Base-by-base conservation (phyloP, 2,113 vertebrate species). In the Murina feae region DNA sequence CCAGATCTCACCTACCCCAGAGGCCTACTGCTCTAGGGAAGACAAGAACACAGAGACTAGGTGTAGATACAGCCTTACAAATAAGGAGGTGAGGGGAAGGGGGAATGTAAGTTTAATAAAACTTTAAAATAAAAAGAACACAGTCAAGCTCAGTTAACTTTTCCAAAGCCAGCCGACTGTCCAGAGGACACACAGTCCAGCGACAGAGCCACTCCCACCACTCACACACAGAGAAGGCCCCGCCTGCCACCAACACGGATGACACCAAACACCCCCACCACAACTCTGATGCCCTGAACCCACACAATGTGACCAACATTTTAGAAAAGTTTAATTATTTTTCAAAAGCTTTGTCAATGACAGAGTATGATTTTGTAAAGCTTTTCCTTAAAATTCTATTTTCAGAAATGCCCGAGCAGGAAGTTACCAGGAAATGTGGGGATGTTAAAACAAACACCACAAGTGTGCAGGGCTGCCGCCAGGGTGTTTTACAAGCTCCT, bases 381-480 rank as follows among this genome's bases (percentile, higher is more conserved):
- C 32, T 35, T 49, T 39, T 20, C 72, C 51, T 65, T 12, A 5
- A 60, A 32, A 39, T 44, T 71, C 65, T n/a, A 37, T 6, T 72
- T 80, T 76, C 21, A 35, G 28, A 76, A 47, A 58, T 44, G 30
- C 18, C n/a, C n/a, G n/a, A 18, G 37, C 3, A n/a, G 28, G 78
- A 79, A 32, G 55, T 21, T 23, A 16, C 32, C 20, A 13, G 44
- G 53, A 60, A 66, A 35, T 0, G 3, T 3, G 18, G 30, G 6
- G 5, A 51, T n/a, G 0, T 5, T 21, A 10, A 39, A 71, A 60
- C 80, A n/a, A 23, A 44, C 44, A 37, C 49, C 9, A 14, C 8
- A 13, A 55, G 20, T 0, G 0, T 17, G 51, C 5, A 6, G 51
- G 0, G 9, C 44, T 7, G 23, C n/a, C 32, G 9, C 0, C 47